These are phyloP conservation scores for Micromussa lordhowensis DNA, from an alignment of 92 coral and sea anemone species.

Conservation along the genomic window DNA sequence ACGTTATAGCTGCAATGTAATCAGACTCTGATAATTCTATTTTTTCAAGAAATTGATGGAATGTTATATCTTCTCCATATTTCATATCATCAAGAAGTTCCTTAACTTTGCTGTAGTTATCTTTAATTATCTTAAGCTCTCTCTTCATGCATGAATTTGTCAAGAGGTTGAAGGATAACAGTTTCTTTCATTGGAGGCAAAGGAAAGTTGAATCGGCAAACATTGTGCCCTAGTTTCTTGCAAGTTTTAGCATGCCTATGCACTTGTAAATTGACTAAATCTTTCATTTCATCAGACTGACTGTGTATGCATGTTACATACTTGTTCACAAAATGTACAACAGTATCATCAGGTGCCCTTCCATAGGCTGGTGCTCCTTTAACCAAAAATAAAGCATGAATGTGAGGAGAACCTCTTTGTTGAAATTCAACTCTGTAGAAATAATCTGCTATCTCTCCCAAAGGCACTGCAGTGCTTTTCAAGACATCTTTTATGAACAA, in stretches of 20 bases:
- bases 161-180: slow-evolving; percentile 41
- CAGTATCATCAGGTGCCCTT: slow-evolving; percentile 7
- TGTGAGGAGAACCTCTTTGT: slow-evolving; percentile 52
- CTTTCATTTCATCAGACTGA: slow-evolving; percentile 15
- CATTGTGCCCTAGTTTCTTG: slow-evolving; percentile 35
- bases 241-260: slow-evolving; percentile 62
- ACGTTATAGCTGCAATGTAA: not conserved
- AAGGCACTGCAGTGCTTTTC: slow-evolving; percentile 19
- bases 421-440: slow-evolving; percentile 58
- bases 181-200: slow-evolving; percentile 51
- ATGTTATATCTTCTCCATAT: slow-evolving; percentile 41
- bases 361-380: slow-evolving; percentile 52
- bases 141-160: slow-evolving; percentile 9
- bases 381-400: slow-evolving; percentile 48
- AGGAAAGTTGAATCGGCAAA: slow-evolving; percentile 49
- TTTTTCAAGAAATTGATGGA: slow-evolving; percentile 30
- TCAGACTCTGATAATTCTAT: not conserved
- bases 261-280: slow-evolving; percentile 21
- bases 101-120: slow-evolving; percentile 9
- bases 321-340: slow-evolving; percentile 28
- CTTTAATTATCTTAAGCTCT: slow-evolving; percentile 20
- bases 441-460: slow-evolving; percentile 37
- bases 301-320: slow-evolving; percentile 20
- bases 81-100: slow-evolving; percentile 42
- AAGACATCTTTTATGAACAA: slow-evolving; percentile 29